Evolutionary conservation across 1,140 invertebrate genomes (phyloP).

Genomic region (Prorops nasuta): DNA sequence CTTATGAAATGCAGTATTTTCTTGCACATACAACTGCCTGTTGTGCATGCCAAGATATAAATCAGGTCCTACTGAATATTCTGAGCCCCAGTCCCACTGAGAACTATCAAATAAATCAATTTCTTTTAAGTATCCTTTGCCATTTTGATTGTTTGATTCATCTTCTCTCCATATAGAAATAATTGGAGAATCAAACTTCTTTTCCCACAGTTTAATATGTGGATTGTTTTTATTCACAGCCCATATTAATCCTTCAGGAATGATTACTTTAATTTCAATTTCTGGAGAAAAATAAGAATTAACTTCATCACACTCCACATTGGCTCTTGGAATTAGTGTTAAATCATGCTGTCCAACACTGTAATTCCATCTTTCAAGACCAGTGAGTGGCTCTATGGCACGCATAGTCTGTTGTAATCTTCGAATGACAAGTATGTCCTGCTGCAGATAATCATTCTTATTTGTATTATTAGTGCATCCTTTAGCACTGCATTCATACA

Average conservation of each 20-base stretch:
- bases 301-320: slow-evolving; percentile 54
- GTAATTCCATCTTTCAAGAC: slow-evolving; percentile 93
- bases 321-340: slow-evolving; percentile 57
- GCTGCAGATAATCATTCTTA: slow-evolving; percentile 43
- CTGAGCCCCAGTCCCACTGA: slow-evolving; percentile 49
- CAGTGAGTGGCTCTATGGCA: slow-evolving; percentile 79
- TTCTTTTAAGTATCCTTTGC: slow-evolving; percentile 61
- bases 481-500: slow-evolving; percentile 75
- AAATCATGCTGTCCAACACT: slow-evolving; percentile 87
- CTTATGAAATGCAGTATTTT: slow-evolving; percentile 57
- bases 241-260: slow-evolving; percentile 76
- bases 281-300: slow-evolving; percentile 45
- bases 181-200: slow-evolving; percentile 79
- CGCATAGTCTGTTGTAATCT: slow-evolving; percentile 82
- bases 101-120: slow-evolving; percentile 74
- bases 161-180: slow-evolving; percentile 79
- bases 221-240: slow-evolving; percentile 61
- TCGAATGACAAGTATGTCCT: slow-evolving; percentile 73
- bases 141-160: slow-evolving; percentile 17
- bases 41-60: slow-evolving; percentile 87
- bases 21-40: slow-evolving; percentile 79
- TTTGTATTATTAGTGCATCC: slow-evolving; percentile 68
- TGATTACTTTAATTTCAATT: slow-evolving; percentile 63
- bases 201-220: slow-evolving; percentile 65
- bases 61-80: slow-evolving; percentile 58